Percentiles rank a stretch among this genome's conserved stretches.
Conservation (phyloP, 2,797 vertebrate species). For the Pelobates cultripes region DNA sequence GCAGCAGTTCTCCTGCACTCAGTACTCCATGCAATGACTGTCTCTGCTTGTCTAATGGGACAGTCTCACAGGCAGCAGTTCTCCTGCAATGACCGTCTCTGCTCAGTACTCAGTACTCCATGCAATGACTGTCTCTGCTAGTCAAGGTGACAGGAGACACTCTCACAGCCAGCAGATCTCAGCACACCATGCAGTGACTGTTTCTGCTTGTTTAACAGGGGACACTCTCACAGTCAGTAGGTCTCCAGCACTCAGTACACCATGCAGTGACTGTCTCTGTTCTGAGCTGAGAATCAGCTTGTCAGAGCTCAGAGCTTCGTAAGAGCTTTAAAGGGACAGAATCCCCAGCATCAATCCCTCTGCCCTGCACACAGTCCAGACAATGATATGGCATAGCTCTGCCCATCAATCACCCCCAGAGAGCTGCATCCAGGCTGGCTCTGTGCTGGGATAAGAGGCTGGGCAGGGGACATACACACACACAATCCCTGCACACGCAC, state of each 20-base stretch:
- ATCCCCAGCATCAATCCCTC: conserved; percentile 1
- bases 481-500: background rate
- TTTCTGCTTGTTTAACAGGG: too few relatives aligned
- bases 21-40: too few relatives aligned
- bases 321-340: conserved; percentile 44
- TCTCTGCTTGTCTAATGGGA: too few relatives aligned
- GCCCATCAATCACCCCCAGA: conserved; percentile 24
- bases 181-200: too few relatives aligned
- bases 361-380: background rate
- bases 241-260: conserved; percentile 7
- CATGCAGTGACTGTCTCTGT: conserved; percentile 1
- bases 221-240: background rate
- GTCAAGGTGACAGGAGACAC: too few relatives aligned
- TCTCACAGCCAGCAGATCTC: too few relatives aligned
- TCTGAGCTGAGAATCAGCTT: conserved; percentile 25
- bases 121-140: background rate
- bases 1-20: too few relatives aligned
- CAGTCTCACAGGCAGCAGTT: too few relatives aligned
- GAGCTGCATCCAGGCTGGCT: background rate
- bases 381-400: background rate
- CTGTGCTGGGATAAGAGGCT: background rate
- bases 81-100: too few relatives aligned
- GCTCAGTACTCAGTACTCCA: too few relatives aligned
- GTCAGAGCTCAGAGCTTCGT: conserved; percentile 19
- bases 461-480: background rate